Conservation (phyloP, 2,797 vertebrate species). For the Chaetophractus vellerosus region DNA sequence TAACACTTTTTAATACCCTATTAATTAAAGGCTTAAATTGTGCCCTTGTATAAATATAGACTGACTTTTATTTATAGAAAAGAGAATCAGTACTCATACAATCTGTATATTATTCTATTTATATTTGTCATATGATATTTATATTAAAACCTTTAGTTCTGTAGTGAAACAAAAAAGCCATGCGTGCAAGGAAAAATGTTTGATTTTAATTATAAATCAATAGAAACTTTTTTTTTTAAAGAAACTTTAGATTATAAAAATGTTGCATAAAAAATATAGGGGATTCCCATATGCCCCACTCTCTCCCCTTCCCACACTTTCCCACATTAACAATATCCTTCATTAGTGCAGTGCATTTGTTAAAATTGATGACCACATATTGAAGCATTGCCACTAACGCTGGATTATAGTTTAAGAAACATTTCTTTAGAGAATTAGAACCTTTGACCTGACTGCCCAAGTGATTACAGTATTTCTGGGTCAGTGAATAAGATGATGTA, state of each 20-base stretch:
- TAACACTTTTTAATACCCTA: not conserved
- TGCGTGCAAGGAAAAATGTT: slow-evolving; percentile 33
- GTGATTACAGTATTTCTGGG: slow-evolving; percentile 41
- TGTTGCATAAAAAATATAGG: no score
- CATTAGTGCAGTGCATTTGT: no score
- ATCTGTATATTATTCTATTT: slow-evolving; percentile 42
- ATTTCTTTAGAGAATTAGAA: slow-evolving; percentile 63
- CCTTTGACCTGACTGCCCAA: not conserved
- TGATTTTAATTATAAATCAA: slow-evolving; percentile 61
- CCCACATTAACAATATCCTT: no score
- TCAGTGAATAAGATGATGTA: slow-evolving; percentile 19
- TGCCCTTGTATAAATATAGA: slow-evolving; percentile 25
- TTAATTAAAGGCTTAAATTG: slow-evolving; percentile 46
- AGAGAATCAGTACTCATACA: slow-evolving; percentile 39
- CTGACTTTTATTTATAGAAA: slow-evolving; percentile 63
- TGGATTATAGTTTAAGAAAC: not conserved
- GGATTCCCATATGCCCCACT: no score
- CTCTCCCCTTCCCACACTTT: no score
- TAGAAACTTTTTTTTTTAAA: not conserved
- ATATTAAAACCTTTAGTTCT: slow-evolving; percentile 64
- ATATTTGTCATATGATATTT: slow-evolving; percentile 13
- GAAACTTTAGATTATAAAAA: no score
- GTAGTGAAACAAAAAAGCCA: slow-evolving; percentile 8
- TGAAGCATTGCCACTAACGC: no score
- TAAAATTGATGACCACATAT: no score